phyloP scores from a whole-genome alignment of 1,140 invertebrate species.

The Ephestia elutella region DNA sequence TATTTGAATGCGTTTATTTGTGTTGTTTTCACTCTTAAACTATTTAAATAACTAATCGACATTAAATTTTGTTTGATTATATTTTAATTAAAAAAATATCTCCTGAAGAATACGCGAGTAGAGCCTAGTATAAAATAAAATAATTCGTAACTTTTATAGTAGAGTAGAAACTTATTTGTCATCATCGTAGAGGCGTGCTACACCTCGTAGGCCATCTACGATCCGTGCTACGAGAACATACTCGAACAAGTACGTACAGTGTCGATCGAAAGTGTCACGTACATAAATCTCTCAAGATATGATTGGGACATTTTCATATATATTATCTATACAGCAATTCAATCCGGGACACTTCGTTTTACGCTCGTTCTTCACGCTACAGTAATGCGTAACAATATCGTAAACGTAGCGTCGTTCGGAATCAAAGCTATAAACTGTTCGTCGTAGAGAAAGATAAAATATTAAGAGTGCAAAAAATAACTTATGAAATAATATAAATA shows the following conservation, averaged over 20 bases:
- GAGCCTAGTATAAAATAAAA: too few species aligned
- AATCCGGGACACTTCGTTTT: conserved; percentile 5
- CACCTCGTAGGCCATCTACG: neutral
- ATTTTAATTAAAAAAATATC: too few species aligned
- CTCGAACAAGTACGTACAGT: neutral
- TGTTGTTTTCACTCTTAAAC: too few species aligned
- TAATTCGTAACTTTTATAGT: too few species aligned
- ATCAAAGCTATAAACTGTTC: conserved; percentile 62
- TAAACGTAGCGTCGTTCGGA: conserved; percentile 61
- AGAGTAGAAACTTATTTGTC: conserved; percentile 7
- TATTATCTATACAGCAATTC: conserved; percentile 5
- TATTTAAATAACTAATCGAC: too few species aligned
- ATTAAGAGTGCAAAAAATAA: neutral
- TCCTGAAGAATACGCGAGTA: too few species aligned
- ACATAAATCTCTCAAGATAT: neutral
- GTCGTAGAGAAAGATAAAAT: conserved; percentile 41
- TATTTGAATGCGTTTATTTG: too few species aligned
- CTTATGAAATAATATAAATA: neutral
- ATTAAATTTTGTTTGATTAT: too few species aligned
- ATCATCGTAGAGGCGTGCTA: neutral
- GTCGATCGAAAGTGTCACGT: too few species aligned
- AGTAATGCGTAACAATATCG: conserved; percentile 58
- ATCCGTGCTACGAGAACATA: too few species aligned
- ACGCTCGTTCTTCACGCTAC: conserved; percentile 36
- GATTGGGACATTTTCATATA: neutral